Evolutionary conservation across 2,113 vertebrate genomes (phyloP).

Genomic region (Baryphthengus martii): DNA sequence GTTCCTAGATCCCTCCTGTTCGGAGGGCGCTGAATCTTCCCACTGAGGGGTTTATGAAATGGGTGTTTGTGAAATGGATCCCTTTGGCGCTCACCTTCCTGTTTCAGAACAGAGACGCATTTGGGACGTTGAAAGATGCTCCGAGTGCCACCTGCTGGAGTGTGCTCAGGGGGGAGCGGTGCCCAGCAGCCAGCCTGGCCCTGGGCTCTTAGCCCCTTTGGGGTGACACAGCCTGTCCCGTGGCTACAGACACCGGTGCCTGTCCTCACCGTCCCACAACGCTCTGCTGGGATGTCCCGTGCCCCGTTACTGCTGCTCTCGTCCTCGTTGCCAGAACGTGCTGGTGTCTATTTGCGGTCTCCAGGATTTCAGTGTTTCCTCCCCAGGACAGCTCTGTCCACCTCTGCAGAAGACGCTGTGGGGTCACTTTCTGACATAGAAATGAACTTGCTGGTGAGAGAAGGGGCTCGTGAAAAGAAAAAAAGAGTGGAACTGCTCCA

Average conservation of each 20-base stretch:
- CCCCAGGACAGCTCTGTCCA: not conserved
- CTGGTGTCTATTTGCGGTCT: not conserved
- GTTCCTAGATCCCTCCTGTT: not conserved
- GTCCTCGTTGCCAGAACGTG: rapidly evolving
- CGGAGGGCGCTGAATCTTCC: not conserved
- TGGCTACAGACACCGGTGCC: not conserved
- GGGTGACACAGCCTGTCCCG: not conserved
- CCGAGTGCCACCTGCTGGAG: conserved; percentile 62
- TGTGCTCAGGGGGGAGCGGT: not conserved
- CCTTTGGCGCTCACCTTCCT: not conserved
- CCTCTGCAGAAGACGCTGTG: not conserved
- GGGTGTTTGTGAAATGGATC: not conserved
- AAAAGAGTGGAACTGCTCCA: not conserved
- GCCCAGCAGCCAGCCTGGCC: not conserved
- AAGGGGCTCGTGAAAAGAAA: not conserved
- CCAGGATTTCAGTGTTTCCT: not conserved
- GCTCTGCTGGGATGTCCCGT: not conserved
- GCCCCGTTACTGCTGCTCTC: not conserved
- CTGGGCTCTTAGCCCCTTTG: not conserved
- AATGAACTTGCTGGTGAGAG: not conserved
- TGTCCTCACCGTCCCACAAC: not conserved
- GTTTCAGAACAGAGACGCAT: rapidly evolving
- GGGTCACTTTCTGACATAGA: not conserved
- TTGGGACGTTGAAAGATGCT: not conserved
- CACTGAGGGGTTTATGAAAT: rapidly evolving